These are phyloP conservation scores for Drosophila ogumai DNA, from an alignment of 1,140 invertebrate species.

Conservation along the genomic window DNA sequence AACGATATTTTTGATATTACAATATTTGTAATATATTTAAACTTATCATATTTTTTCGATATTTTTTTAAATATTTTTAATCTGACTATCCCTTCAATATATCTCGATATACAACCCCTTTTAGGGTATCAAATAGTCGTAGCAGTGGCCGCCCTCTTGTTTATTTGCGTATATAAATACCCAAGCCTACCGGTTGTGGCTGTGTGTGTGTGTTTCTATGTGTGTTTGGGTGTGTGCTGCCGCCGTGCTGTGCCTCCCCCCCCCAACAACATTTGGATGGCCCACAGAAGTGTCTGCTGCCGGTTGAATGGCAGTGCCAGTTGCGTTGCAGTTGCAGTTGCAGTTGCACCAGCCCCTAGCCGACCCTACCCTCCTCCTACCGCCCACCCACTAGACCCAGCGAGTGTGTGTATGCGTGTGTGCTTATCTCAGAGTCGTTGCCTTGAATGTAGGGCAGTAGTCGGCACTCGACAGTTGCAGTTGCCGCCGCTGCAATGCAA, in stretches of 20 bases:
- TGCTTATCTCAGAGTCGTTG: conserved; percentile 80
- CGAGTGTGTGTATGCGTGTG: conserved; percentile 37
- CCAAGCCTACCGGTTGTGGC: conserved; percentile 8
- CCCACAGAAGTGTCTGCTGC: conserved; percentile 73
- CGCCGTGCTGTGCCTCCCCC: background rate
- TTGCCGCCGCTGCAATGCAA: conserved; percentile 42
- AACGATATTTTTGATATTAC: no score
- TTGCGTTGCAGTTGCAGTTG: conserved; percentile 38
- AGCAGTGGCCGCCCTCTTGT: no score
- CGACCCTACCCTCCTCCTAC: background rate
- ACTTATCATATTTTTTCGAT: no score
- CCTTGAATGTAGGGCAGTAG: conserved; percentile 82
- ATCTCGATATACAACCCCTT: background rate
- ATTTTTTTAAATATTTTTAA: background rate
- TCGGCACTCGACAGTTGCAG: conserved; percentile 76
- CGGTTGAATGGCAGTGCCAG: conserved; percentile 65
- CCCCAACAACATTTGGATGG: conserved; percentile 54
- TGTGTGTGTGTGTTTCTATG: conserved; percentile 7
- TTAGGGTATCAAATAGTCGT: background rate
- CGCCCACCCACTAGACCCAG: background rate
- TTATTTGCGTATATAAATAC: conserved; percentile 8
- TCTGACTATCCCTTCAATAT: background rate
- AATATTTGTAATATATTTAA: no score
- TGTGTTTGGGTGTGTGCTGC: conserved; percentile 16
- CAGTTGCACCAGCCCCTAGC: conserved; percentile 12